These are phyloP conservation scores for Anseranas semipalmata DNA, from an alignment of 2,113 vertebrate species.

Conservation along the genomic window DNA sequence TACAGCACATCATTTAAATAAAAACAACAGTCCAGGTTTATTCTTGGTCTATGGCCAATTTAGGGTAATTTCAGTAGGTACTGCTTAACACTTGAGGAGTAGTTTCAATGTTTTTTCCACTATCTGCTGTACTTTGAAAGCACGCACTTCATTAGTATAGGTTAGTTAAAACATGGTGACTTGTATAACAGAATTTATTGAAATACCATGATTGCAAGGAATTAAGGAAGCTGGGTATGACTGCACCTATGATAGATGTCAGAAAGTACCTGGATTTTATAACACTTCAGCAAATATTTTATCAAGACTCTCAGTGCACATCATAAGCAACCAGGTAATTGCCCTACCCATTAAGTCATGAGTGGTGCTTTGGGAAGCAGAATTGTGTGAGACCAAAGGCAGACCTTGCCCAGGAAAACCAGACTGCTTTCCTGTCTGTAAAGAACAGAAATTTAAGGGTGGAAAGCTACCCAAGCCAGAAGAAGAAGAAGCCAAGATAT, in stretches of 20 bases:
- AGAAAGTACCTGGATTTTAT: background rate
- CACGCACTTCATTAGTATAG: background rate
- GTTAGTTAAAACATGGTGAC: background rate
- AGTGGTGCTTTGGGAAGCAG: background rate
- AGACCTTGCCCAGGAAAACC: background rate
- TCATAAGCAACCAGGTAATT: background rate
- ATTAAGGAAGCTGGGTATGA: background rate
- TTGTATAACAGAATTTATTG: background rate
- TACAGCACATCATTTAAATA: background rate
- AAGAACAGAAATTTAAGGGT: background rate
- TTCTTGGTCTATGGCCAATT: background rate
- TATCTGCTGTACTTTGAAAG: background rate
- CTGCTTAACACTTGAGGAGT: background rate
- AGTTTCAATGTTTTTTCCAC: no score
- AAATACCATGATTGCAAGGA: fast-evolving
- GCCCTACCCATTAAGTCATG: background rate
- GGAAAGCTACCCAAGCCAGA: background rate
- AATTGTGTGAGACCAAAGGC: background rate
- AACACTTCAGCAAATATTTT: background rate
- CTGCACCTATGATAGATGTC: background rate
- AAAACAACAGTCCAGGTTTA: background rate
- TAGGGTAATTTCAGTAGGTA: background rate
- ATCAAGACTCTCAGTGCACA: background rate
- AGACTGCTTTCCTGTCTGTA: background rate
- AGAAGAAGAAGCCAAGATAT: background rate